Conservation (phyloP, 2,113 vertebrate species). For the Piliocolobus tephrosceles region DNA sequence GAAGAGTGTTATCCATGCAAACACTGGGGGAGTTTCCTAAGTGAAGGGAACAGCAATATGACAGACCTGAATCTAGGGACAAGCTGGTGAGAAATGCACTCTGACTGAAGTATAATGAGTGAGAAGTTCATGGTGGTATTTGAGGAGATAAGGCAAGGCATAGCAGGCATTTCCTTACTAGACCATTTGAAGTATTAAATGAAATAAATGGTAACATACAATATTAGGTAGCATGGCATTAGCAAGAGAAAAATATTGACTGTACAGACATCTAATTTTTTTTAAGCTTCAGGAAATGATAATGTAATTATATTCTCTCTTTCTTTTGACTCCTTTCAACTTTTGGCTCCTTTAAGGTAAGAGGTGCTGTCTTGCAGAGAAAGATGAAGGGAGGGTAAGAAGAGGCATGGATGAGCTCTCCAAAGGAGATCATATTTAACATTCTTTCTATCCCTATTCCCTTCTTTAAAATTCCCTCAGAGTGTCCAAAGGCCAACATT, state of each 20-base stretch:
- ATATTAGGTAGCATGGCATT: neutral
- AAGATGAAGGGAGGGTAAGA: neutral
- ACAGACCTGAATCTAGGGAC: neutral
- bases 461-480: neutral
- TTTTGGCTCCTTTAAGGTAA: neutral
- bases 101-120: neutral
- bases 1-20: neutral
- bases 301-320: neutral
- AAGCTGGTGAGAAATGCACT: neutral
- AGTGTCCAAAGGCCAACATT: rapidly evolving
- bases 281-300: neutral
- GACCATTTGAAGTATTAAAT: neutral
- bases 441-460: neutral
- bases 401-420: neutral
- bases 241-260: neutral
- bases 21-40: rapidly evolving
- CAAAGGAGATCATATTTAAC: neutral
- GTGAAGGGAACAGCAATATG: neutral
- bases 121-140: neutral
- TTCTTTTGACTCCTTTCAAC: neutral
- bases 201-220: neutral
- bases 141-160: neutral
- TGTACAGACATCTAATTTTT: neutral
- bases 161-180: neutral
- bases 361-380: neutral